Base-by-base conservation (phyloP, 2,888 invertebrate genomes). In the Clitarchus hookeri region DNA sequence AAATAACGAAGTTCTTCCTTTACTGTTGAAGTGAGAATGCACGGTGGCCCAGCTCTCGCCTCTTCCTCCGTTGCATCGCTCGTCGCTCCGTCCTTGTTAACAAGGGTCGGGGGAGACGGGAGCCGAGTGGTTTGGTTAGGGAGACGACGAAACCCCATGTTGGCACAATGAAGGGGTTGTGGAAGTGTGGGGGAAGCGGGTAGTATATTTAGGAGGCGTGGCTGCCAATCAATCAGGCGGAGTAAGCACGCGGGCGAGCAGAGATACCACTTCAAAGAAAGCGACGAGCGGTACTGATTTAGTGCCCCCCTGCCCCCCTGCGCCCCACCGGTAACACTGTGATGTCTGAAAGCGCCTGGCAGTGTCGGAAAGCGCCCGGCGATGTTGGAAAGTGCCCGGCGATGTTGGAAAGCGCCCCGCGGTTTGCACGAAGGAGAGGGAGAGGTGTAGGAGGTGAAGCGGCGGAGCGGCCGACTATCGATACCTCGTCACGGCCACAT, bases 251-350 rank as follows among this genome's bases (percentile, higher is more conserved):
- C 53, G 4, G 65, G 6, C 8, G 65, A 19, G 65, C 11, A 9
- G 65, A 65, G 65, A n/a, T 65, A 65, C 65, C n/a, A 65, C 65
- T 65, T 65, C 65, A 65, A 65, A 65, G 65, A 23, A 65, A 65
- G 65, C 65, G 65, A 65, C 65, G 65, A 65, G 19, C 65, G 65
- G 65, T n/a, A 8, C 65, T 65, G 65, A 65, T 65, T 65, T 65
- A 65, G 23, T n/a, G 65, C 65, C 19, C 23, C 36, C 36, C 36
- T 4, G 36, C n/a, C n/a, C n/a, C n/a, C n/a, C n/a, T n/a, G n/a
- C n/a, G n/a, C n/a, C n/a, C n/a, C n/a, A n/a, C n/a, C n/a, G n/a
- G n/a, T n/a, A n/a, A n/a, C n/a, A n/a, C n/a, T n/a, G 65, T 65
- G 23, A 9, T 23, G 65, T 65, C 19, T 6, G 48, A 48, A 48